Conservation (phyloP, 1,140 invertebrate species). For the Atta cephalotes region DNA sequence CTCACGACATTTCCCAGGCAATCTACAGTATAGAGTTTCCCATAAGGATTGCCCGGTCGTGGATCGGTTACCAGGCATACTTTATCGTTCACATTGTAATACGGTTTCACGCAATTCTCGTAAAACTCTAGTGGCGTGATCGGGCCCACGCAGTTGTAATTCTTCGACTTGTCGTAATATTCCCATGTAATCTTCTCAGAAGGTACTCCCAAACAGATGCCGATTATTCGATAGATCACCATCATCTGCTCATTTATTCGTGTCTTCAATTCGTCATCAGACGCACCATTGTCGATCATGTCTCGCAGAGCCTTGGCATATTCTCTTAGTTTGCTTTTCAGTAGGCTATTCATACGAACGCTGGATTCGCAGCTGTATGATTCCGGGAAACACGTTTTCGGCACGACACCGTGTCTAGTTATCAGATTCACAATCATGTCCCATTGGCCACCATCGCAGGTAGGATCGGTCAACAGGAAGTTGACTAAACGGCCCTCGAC, state of each 20-base stretch:
- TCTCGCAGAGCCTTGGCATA: conserved; percentile 91
- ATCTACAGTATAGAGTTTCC: conserved; percentile 94
- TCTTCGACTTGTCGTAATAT: conserved; percentile 95
- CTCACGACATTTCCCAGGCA: conserved; percentile 95
- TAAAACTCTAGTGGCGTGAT: conserved; percentile 94
- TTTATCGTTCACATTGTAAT: conserved; percentile 94
- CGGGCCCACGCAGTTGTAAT: conserved; percentile 91
- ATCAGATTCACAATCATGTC: conserved; percentile 96
- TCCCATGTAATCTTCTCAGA: conserved; percentile 94
- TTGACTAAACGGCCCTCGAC: conserved; percentile 92
- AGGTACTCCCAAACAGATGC: conserved; percentile 93
- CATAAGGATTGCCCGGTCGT: conserved; percentile 91
- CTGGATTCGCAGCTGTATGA: conserved; percentile 92
- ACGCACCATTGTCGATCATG: conserved; percentile 87
- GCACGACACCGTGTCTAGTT: conserved; percentile 94
- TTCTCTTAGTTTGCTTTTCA: conserved; percentile 95
- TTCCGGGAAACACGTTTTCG: conserved; percentile 95
- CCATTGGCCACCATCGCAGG: conserved; percentile 96
- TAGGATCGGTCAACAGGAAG: conserved; percentile 92
- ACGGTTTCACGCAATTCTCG: conserved; percentile 91
- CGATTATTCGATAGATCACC: conserved; percentile 93
- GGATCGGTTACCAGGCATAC: conserved; percentile 95
- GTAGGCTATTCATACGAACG: conserved; percentile 90
- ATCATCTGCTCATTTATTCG: conserved; percentile 90
- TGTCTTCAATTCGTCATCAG: conserved; percentile 87